phyloP scores from a whole-genome alignment of 2,113 vertebrate species.

The Oncorhynchus nerka region DNA sequence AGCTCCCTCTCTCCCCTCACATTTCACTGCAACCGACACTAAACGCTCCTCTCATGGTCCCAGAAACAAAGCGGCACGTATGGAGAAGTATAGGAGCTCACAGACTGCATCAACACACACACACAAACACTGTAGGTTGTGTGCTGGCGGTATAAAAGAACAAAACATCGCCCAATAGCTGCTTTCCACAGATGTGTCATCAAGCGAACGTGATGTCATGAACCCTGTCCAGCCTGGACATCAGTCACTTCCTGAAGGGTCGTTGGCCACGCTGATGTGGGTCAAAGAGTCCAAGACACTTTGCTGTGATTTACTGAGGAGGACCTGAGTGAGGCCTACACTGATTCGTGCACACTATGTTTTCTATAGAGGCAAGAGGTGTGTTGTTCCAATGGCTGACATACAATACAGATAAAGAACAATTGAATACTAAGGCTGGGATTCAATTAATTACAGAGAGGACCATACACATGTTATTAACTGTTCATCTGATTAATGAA shows the following conservation, averaged over 20 bases:
- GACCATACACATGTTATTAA: background rate
- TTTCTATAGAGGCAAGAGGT: too few relatives aligned
- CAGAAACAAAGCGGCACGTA: background rate
- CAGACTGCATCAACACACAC: background rate
- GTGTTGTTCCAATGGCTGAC: background rate
- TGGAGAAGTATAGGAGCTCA: background rate
- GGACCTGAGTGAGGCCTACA: background rate
- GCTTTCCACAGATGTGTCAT: background rate
- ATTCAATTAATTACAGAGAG: background rate
- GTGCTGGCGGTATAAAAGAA: too few relatives aligned
- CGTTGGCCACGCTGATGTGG: background rate
- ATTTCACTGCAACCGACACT: background rate
- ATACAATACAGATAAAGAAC: background rate
- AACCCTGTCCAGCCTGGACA: slow-evolving; percentile 7
- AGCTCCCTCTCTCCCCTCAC: background rate
- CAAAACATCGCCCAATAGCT: background rate
- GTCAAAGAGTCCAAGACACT: slow-evolving; percentile 6
- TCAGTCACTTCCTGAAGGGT: slow-evolving; percentile 25
- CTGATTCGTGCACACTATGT: too few relatives aligned
- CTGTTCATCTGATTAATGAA: too few relatives aligned
- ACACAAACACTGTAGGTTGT: too few relatives aligned
- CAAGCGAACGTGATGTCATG: background rate
- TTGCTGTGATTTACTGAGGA: slow-evolving; percentile 25
- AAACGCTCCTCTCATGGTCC: background rate
- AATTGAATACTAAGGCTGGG: background rate